Evolutionary conservation across 2,888 invertebrate genomes (phyloP).

Genomic region (Amiota mariae): DNA sequence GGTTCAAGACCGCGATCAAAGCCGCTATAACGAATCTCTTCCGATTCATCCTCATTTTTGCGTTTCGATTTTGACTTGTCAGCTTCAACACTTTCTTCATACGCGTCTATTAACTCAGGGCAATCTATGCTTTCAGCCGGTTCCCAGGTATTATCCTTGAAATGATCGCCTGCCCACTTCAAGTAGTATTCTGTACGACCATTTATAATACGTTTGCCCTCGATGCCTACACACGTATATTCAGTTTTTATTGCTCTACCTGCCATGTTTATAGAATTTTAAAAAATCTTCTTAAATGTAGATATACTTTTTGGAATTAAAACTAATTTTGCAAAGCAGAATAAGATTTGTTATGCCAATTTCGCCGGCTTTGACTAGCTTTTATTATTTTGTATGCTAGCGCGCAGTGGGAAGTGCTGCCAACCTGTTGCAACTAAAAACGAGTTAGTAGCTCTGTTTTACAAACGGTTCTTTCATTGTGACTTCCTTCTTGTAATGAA

Average conservation of each 20-base stretch:
- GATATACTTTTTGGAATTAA: no score
- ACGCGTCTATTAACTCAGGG: constrained; percentile 87
- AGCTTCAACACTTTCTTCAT: constrained; percentile 83
- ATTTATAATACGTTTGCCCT: constrained; percentile 85
- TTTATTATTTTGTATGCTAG: no score
- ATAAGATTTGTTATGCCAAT: no score
- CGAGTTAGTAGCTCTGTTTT: no score
- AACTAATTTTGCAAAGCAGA: no score
- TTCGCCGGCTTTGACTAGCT: no score
- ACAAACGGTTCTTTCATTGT: no score
- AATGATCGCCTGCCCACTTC: constrained; percentile 86
- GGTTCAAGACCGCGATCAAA: constrained; percentile 88
- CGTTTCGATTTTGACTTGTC: constrained; percentile 58
- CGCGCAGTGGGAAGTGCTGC: no score
- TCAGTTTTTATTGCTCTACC: neutral
- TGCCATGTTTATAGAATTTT: no score
- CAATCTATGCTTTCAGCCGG: constrained; percentile 93
- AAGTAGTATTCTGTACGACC: constrained; percentile 80
- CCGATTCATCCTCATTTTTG: constrained; percentile 72
- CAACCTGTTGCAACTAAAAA: neutral
- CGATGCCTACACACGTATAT: constrained; percentile 85
- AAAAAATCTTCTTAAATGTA: no score
- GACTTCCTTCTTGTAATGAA: no score
- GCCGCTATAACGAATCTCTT: constrained; percentile 73
- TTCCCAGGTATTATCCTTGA: constrained; percentile 95